A percentile compares a stretch with the other conserved stretches of the same genome.
phyloP scores from a whole-genome alignment of 1,140 invertebrate species.

The Drosophila navojoa region DNA sequence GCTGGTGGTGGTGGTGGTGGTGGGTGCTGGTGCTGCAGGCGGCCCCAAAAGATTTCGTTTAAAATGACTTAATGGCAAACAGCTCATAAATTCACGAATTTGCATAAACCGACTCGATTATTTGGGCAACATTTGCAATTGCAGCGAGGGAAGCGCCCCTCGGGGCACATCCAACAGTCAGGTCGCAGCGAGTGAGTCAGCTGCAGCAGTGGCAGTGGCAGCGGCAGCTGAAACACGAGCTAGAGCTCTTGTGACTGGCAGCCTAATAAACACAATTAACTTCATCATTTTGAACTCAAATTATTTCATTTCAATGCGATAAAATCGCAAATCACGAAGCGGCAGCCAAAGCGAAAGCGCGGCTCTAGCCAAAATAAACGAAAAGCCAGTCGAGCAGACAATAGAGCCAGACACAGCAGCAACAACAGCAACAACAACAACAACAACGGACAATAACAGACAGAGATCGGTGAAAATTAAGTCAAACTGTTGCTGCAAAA shows the following conservation, averaged over 20 bases:
- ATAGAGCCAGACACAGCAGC: conserved; percentile 47
- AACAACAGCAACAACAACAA: conserved; percentile 16
- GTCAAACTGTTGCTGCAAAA: conserved; percentile 73
- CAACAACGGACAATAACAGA: conserved; percentile 10
- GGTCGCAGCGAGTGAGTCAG: conserved; percentile 53
- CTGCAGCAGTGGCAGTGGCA: conserved; percentile 12
- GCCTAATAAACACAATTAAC: conserved; percentile 84
- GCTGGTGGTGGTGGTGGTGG: conserved; percentile 9
- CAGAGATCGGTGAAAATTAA: conserved; percentile 78
- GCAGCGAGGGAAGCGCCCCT: conserved; percentile 59
- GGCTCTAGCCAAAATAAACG: background rate
- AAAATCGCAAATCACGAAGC: conserved; percentile 83
- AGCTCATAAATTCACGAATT: conserved; percentile 83
- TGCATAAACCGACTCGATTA: conserved; percentile 68
- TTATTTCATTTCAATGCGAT: conserved; percentile 84
- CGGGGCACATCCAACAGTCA: conserved; percentile 43
- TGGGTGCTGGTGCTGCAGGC: conserved; percentile 49
- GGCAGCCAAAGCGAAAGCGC: conserved; percentile 27
- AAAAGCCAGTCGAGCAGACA: conserved; percentile 43
- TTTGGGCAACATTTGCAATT: conserved; percentile 58
- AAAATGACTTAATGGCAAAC: conserved; percentile 82
- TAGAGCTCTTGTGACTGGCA: conserved; percentile 68
- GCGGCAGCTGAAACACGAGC: conserved; percentile 43
- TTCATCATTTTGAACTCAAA: conserved; percentile 84
- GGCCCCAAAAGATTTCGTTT: conserved; percentile 63